A percentile compares a stretch with the other conserved stretches of the same genome.
These are phyloP conservation scores for Psephotus haematonotus DNA, from an alignment of 2,113 vertebrate genomes.

Conservation along the genomic window DNA sequence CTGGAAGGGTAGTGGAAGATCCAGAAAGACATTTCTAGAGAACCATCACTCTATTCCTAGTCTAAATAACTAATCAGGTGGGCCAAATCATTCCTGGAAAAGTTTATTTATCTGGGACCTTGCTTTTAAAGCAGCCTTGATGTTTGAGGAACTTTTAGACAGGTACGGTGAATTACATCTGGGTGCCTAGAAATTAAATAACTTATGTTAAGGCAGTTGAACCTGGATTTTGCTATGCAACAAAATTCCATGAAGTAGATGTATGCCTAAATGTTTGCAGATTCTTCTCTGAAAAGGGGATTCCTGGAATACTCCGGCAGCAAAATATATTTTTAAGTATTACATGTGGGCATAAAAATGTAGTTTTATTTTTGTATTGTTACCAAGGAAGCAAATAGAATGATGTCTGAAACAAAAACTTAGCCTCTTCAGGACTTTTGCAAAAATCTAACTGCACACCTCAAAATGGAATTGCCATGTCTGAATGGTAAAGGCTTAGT, in stretches of 20 bases:
- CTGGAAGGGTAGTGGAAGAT: fast-evolving
- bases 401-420: neutral
- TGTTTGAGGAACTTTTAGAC: neutral
- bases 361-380: slow-evolving; percentile 20
- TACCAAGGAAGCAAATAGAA: slow-evolving; percentile 10
- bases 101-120: neutral
- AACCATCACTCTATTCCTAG: neutral
- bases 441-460: neutral
- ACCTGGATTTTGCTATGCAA: neutral
- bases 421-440: neutral
- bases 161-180: neutral
- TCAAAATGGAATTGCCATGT: neutral
- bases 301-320: neutral
- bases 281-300: neutral
- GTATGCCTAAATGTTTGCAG: neutral
- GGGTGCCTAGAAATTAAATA: neutral
- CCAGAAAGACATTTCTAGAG: neutral
- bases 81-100: neutral
- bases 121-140: neutral
- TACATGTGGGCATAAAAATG: neutral
- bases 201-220: neutral
- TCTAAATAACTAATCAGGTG: neutral
- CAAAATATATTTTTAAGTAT: neutral
- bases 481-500: neutral
- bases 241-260: neutral